phyloP scores from a whole-genome alignment of 2,113 vertebrate species.

The Mirza zaza region DNA sequence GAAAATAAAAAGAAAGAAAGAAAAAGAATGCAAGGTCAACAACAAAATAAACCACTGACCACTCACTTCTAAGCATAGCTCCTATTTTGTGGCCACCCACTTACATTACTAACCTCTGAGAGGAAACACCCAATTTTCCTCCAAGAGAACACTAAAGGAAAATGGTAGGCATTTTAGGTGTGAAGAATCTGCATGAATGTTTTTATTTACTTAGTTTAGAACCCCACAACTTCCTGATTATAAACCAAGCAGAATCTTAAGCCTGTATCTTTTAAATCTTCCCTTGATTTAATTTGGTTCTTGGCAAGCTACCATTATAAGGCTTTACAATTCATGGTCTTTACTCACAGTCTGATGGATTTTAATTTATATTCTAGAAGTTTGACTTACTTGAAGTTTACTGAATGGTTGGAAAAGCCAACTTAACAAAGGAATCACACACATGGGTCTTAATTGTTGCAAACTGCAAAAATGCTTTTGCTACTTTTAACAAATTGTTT shows the following conservation, averaged over 20 bases:
- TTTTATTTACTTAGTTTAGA: constrained; percentile 14
- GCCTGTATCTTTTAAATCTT: not conserved
- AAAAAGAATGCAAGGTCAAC: not conserved
- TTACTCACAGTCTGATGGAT: not conserved
- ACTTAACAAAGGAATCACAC: constrained; percentile 45
- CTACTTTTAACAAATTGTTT: constrained; percentile 18
- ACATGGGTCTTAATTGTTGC: not conserved
- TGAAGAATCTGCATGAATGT: not conserved
- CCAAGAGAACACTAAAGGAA: not conserved
- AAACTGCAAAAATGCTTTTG: constrained; percentile 45
- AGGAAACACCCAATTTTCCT: not conserved
- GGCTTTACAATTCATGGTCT: not conserved
- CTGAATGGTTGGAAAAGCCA: constrained; percentile 32
- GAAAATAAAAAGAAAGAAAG: not conserved
- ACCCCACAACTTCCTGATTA: not conserved
- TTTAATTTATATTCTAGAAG: constrained; percentile 6
- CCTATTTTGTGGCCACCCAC: not conserved
- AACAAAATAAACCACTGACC: not conserved
- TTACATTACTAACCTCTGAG: not conserved
- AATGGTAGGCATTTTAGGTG: not conserved
- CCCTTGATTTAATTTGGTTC: constrained; percentile 17
- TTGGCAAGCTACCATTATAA: not conserved
- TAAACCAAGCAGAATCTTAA: not conserved
- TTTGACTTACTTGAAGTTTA: constrained; percentile 29
- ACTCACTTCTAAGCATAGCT: not conserved